Conservation (phyloP, 2,888 invertebrate species). For the Synergus japonicus region DNA sequence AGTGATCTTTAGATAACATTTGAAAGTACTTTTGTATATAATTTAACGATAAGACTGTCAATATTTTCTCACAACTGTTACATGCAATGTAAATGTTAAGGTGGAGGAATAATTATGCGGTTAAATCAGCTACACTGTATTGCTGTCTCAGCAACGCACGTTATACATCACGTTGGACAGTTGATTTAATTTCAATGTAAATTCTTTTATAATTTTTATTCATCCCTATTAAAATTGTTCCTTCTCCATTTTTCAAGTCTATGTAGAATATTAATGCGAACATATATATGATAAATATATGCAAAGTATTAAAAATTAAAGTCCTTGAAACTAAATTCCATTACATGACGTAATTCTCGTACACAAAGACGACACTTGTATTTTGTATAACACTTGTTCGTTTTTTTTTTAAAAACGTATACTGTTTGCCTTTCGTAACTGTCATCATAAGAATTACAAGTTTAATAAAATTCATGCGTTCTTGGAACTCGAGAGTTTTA, state of each 20-base stretch:
- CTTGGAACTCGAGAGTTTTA: neutral
- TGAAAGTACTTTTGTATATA: too few species aligned
- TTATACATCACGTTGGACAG: too few species aligned
- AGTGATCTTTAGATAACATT: too few species aligned
- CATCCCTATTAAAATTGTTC: neutral
- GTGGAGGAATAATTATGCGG: too few species aligned
- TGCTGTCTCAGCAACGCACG: too few species aligned
- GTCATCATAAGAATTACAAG: conserved; percentile 28
- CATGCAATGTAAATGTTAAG: too few species aligned
- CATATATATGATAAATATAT: conserved; percentile 32
- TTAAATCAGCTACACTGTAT: too few species aligned
- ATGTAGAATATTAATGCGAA: conserved; percentile 15
- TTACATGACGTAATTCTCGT: conserved; percentile 38
- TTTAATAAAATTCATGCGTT: conserved; percentile 23
- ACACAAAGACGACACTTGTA: conserved; percentile 23
- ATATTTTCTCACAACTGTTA: too few species aligned
- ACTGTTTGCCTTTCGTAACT: conserved; percentile 31
- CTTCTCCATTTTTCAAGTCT: neutral
- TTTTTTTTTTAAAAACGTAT: conserved; percentile 3
- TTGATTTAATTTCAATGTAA: too few species aligned
- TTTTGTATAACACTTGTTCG: conserved; percentile 32
- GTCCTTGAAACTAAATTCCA: conserved; percentile 38
- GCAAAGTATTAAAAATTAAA: conserved; percentile 34
- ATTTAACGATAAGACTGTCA: too few species aligned
- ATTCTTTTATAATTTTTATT: neutral